Conservation (phyloP, 2,888 invertebrate species). For the Polymixis flavicincta region DNA sequence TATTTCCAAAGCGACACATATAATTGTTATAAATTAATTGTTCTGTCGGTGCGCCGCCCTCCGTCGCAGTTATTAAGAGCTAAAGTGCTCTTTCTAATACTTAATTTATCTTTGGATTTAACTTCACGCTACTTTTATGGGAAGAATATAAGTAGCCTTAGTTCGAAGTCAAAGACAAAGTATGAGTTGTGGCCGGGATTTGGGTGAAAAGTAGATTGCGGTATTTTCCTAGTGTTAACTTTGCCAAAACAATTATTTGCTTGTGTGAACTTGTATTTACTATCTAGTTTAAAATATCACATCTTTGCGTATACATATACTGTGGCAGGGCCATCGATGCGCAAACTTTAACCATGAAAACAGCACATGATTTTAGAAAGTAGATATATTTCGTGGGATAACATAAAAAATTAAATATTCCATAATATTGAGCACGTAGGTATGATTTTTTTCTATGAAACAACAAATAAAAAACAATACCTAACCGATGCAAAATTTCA, state of each 20-base stretch:
- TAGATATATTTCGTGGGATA: no score
- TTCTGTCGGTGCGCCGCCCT: conserved; percentile 46
- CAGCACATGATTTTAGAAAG: no score
- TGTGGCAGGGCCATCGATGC: no score
- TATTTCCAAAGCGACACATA: conserved; percentile 43
- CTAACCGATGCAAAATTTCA: no score
- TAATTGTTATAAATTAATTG: conserved; percentile 61
- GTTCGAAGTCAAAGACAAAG: background rate
- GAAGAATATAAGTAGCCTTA: background rate
- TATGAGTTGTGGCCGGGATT: background rate
- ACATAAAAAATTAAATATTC: no score
- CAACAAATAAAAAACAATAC: no score
- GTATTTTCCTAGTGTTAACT: background rate
- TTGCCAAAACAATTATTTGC: background rate
- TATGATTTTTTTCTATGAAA: no score
- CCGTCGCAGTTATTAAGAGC: conserved; percentile 58
- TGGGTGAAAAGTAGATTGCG: background rate
- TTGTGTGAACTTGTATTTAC: background rate
- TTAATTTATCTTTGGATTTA: conserved; percentile 70
- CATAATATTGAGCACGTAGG: no score
- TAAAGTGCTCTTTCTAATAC: conserved; percentile 71
- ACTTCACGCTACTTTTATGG: conserved; percentile 40
- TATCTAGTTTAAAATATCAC: background rate
- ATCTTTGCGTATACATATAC: background rate
- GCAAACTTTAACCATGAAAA: no score